These are phyloP conservation scores for Ia io DNA, from an alignment of 2,113 vertebrate species.

Conservation along the genomic window DNA sequence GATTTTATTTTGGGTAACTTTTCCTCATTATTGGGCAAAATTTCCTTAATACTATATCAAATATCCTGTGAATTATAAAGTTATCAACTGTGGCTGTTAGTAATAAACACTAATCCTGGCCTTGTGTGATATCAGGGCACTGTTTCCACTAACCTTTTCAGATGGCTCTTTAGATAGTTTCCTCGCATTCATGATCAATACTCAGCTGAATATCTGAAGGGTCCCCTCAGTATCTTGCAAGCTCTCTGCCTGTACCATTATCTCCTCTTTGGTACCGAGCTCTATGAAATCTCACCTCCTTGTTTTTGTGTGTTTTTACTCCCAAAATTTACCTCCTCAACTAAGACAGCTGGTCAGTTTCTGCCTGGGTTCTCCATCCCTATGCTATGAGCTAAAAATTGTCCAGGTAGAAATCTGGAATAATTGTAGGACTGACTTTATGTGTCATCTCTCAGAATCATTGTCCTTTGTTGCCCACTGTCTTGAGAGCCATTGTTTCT, in stretches of 20 bases:
- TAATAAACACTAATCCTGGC: not conserved
- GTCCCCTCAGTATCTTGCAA: not conserved
- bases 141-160: not conserved
- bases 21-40: not conserved
- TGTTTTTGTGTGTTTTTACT: not conserved
- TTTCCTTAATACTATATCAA: not conserved
- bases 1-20: not conserved
- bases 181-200: too few species aligned
- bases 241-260: not conserved
- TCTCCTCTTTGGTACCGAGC: not conserved
- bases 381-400: not conserved
- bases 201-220: not conserved
- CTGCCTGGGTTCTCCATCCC: not conserved
- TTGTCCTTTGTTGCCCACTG: not conserved
- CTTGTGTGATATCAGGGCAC: not conserved
- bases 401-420: not conserved
- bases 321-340: not conserved
- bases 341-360: not conserved
- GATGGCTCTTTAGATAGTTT: not conserved
- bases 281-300: not conserved
- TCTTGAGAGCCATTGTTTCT: not conserved
- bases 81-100: not conserved
- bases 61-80: not conserved
- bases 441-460: not conserved
- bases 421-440: not conserved